Conservation (phyloP, 2,888 invertebrate genomes). For the Napeogenes sylphis region DNA sequence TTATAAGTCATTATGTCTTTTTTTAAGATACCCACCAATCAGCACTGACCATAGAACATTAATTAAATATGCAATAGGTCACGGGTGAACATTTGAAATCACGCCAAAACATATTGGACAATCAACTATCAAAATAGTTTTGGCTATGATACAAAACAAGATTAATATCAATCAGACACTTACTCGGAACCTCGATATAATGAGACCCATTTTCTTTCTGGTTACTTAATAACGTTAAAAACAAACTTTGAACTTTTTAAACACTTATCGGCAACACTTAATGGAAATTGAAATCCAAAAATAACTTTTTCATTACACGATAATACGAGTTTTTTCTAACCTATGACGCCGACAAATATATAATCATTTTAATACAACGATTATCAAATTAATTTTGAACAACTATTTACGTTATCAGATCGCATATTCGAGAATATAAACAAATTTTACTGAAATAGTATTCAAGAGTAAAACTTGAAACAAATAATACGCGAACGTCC, state of each 20-base stretch:
- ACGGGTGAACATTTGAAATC: conserved; percentile 60
- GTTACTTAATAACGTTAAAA: conserved; percentile 13
- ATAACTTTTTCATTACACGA: conserved; percentile 62
- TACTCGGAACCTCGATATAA: conserved; percentile 83
- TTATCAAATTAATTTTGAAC: conserved; percentile 31
- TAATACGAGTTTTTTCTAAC: conserved; percentile 60
- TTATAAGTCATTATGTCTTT: too few relatives aligned
- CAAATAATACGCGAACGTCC: conserved; percentile 33
- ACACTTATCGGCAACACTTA: conserved; percentile 46
- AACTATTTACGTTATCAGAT: conserved; percentile 22
- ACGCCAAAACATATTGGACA: conserved; percentile 58
- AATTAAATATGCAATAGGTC: conserved; percentile 37
- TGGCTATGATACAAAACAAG: conserved; percentile 59
- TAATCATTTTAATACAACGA: conserved; percentile 35
- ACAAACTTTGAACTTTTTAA: conserved; percentile 21
- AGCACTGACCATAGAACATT: conserved; percentile 3
- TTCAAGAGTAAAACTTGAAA: conserved; percentile 33
- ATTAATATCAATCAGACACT: conserved; percentile 52
- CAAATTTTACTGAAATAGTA: conserved; percentile 14
- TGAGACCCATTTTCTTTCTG: conserved; percentile 77
- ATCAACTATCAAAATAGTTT: conserved; percentile 60
- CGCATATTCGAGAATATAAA: conserved; percentile 25
- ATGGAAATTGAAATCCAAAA: conserved; percentile 53
- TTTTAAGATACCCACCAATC: neutral
- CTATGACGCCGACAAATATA: conserved; percentile 52